Base-by-base conservation (phyloP, 2,888 invertebrate species). In the Uropetala carovei region DNA sequence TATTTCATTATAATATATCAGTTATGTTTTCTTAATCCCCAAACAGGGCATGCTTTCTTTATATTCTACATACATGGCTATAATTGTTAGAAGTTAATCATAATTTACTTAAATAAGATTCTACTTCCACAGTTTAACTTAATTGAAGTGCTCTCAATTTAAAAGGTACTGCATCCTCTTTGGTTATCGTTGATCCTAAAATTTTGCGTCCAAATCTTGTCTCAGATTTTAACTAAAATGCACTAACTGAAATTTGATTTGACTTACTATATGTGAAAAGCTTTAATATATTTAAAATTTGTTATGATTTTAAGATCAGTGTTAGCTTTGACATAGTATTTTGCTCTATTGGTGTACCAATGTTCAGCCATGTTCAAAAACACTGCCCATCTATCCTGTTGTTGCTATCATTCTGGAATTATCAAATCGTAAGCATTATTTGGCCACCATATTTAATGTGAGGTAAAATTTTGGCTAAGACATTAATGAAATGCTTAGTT, bases 321-420 rank as follows among this genome's bases (percentile, higher is more conserved):
- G 89, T 89, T 89, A 89, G 89, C 89, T 89, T 83, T 89, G 89
- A 89, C 89, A 64, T 89, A 60, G 89, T 89, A 64, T 89, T 89
- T 89, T 89, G 64, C 89, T 89, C 60, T 64, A 89, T 89, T 89
- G 89, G 43, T 89, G 89, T 89, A 89, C 60, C 64, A 83, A 30
- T 89, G 64, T 89, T 68, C 89, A 89, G 60, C 89, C 64, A 89
- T 43, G 43, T 60, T 89, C 64, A 64, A 75, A 75, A 89, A 60
- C 89, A 68, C 89, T 89, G 89, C 89, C 89, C 89, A n/a, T 43
- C 89, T 64, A 30, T 64, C 89, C 89, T 89, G 64, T 30, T 89
- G 89, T 89, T 89, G 89, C 89, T 89, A 64, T 89, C 43, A 89
- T 89, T 64, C 64, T 64, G 89, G 64, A 43, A 89, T 89, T 64